Conservation (phyloP, 2,888 invertebrate species). For the Metacarcinus magister region DNA sequence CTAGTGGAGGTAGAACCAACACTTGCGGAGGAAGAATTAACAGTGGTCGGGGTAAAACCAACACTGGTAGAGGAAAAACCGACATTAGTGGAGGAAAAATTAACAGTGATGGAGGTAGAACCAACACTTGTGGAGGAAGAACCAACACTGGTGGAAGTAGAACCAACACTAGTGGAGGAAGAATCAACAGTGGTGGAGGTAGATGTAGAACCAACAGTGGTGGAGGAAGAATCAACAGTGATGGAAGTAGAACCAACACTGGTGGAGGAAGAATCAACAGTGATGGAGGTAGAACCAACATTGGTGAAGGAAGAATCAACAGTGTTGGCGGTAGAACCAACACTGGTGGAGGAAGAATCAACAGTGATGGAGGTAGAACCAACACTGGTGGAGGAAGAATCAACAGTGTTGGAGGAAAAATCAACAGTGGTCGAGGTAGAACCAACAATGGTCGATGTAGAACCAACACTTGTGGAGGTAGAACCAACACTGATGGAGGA, state of each 20-base stretch:
- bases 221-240: not conserved
- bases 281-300: conserved; percentile 4
- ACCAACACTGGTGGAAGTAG: no score
- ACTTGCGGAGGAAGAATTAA: not conserved
- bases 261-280: not conserved
- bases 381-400: no score
- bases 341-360: not conserved
- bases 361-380: not conserved
- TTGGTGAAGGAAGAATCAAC: not conserved
- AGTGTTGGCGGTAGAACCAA: not conserved
- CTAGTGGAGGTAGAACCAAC: no score
- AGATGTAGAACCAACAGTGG: no score
- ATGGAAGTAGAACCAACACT: not conserved
- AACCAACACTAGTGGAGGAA: not conserved
- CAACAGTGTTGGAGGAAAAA: no score
- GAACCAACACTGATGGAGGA: not conserved
- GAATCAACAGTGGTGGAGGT: not conserved
- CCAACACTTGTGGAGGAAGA: no score
- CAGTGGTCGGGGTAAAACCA: not conserved
- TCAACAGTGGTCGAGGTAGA: not conserved
- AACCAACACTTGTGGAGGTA: not conserved
- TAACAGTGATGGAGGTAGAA: no score
- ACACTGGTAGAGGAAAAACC: not conserved
- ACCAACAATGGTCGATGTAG: not conserved
- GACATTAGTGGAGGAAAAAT: no score